Evolutionary conservation across 2,888 invertebrate species (phyloP).

Genomic region (Dexiosoma caninum): DNA sequence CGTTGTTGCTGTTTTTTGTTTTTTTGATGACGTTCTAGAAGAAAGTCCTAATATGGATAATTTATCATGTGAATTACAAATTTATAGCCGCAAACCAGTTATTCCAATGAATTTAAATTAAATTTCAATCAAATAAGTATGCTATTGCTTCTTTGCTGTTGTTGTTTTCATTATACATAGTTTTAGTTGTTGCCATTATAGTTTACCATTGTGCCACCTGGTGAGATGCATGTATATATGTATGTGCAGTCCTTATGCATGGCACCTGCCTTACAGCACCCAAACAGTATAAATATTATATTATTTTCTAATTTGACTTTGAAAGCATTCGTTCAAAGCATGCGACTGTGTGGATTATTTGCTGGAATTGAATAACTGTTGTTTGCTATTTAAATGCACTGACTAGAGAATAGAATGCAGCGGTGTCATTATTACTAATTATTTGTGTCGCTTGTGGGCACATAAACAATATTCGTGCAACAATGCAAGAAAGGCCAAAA

Average conservation of each 20-base stretch:
- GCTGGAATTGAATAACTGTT: conserved; percentile 17
- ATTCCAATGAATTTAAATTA: conserved; percentile 60
- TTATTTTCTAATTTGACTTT: conserved; percentile 30
- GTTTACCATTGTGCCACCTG: not conserved
- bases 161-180: too few relatives aligned
- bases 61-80: conserved; percentile 53
- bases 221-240: conserved; percentile 23
- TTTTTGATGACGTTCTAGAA: too few relatives aligned
- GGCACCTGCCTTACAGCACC: not conserved
- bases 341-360: too few relatives aligned
- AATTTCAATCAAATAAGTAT: conserved; percentile 60
- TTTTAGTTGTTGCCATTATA: not conserved
- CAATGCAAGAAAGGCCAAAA: not conserved
- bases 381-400: not conserved
- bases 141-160: not conserved
- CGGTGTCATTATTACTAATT: conserved; percentile 55
- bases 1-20: not conserved
- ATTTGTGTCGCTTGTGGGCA: conserved; percentile 43
- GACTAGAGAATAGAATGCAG: not conserved
- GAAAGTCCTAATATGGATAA: conserved; percentile 29
- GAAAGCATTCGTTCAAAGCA: not conserved
- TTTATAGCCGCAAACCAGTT: conserved; percentile 60
- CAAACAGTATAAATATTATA: conserved; percentile 12
- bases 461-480: conserved; percentile 43
- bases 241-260: not conserved